Percentiles rank a stretch among this genome's conserved stretches.
phyloP scores from a whole-genome alignment of 1,140 invertebrate genomes.

The Lasioglossum baleicum region DNA sequence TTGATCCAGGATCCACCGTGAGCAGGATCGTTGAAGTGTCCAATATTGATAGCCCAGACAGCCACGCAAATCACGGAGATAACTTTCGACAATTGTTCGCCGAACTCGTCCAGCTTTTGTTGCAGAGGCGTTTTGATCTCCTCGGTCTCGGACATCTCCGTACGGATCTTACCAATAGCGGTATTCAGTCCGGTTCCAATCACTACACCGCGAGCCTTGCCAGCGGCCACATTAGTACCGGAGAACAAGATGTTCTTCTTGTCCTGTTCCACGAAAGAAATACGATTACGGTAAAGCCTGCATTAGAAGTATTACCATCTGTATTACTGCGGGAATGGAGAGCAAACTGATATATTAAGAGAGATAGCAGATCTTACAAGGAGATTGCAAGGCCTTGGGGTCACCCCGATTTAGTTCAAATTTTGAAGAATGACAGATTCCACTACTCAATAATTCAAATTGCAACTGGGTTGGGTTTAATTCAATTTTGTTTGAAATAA shows the following conservation, averaged over 20 bases:
- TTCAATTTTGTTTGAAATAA: no score
- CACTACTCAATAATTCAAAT: no score
- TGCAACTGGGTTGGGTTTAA: no score
- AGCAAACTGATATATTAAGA: no score
- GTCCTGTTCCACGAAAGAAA: no score
- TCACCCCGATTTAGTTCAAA: no score
- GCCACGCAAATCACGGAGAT: constrained; percentile 99
- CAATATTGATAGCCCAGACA: constrained; percentile 99
- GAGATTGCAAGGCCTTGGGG: no score
- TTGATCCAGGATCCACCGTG: constrained; percentile 99
- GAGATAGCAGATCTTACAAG: no score
- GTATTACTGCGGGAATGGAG: no score
- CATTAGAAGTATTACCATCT: no score
- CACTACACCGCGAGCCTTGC: constrained; percentile 98
- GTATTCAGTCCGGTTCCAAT: constrained; percentile 99
- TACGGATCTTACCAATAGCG: constrained; percentile 99
- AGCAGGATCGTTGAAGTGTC: constrained; percentile 99
- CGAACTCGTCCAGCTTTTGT: constrained; percentile 99
- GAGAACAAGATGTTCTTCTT: constrained; percentile 99
- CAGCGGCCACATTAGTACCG: constrained; percentile 99
- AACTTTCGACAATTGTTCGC: constrained; percentile 99
- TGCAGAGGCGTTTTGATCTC: constrained; percentile 99
- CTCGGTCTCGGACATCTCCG: constrained; percentile 99
- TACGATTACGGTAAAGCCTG: no score
- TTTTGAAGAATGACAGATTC: no score